Base-by-base conservation (phyloP, 1,140 invertebrate species). In the Marisa cornuarietis region DNA sequence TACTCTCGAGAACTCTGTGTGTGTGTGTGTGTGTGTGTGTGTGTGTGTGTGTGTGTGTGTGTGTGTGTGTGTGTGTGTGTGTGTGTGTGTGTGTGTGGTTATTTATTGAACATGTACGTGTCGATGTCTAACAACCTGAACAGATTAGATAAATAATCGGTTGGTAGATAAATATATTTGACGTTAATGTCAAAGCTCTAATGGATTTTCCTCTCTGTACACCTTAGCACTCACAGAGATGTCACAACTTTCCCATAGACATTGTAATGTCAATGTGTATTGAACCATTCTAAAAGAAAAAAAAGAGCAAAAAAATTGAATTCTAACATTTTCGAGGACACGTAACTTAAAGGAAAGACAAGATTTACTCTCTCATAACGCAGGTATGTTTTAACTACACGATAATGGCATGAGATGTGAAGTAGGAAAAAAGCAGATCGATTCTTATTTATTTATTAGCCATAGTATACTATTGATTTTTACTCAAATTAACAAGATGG, bases 41-140 rank as follows among this genome's bases (percentile, higher is more conserved):
- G 71, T 13, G 16, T 73, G 71, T 73, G 71, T 54, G 51, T 73
- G 71, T 54, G 71, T 54, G 13, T 73, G 71, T 4, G 20, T 54
- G 49, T 51, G 42, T 72, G 0, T 51, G 11, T 73, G 71, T 54
- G 51, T 73, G 51, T 54, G 71, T 54, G 71, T 54, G 13, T 73
- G 71, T 4, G 20, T 54, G 49, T 73, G 71, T 13, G 16, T 73
- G 71, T 73, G 71, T 54, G 51, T 73, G 71, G 52, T 49, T 73
- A 54, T 18, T 63, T 18, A 20, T 3, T 63, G 62, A 20, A n/a
- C 22, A 22, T 71, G 26, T 42, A 22, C 52, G 26, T 71, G 69
- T 71, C 31, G 16, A 51, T 71, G 26, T 71, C 26, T 71, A 51
- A 18, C 13, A 49, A 51, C 52, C 13, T 49, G 16, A 13, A 22